Base-by-base conservation (phyloP, 1,140 invertebrate genomes). In the Diabrotica undecimpunctata region DNA sequence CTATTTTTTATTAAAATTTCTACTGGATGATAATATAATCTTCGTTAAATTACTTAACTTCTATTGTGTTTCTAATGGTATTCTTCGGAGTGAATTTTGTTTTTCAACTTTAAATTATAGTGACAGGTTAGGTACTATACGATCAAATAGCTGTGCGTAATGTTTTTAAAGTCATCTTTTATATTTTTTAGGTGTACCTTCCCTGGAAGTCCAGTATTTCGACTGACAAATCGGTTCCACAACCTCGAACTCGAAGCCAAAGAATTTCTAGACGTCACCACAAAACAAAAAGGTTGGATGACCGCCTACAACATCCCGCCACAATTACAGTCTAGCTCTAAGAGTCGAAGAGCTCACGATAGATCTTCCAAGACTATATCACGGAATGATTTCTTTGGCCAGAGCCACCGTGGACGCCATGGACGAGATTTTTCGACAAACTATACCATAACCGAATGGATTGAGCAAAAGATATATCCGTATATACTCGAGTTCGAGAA, bases 301-400 rank as follows among this genome's bases (percentile, higher is more conserved):
- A 92, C 90, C 7, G 83, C 87, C 6, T 94, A 93, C 72, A 93
- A 93, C 75, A 80, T 92, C 0, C n/a, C 83, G 88, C n/a, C 85
- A 89, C 69, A 89, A 88, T 67, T 93, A 89, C 68, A 88, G 89
- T 5, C 88, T 85, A 66, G 88, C 90, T 0, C 82, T 88, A 66
- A 81, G 91, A 8, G 83, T 94, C 0, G 88, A 90, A 64, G 89
- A 88, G 72, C 81, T 87, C 14, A 84, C 88, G 13, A 74, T 76
- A 7, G 88, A 91, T 57, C 81, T 90, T 56, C 84, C 88, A 10
- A 81, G 83, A 41, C 75, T 87, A 11, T 87, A 86, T 66, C 83
- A 87, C 72, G 83, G 86, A 50, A 72, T 88, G 41, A 74, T 83
- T 38, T 81, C 81, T 5, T 57, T 93, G 54, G 84, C 87, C 0